Base-by-base conservation (phyloP, 1,140 invertebrate genomes). In the Apolygus lucorum region DNA sequence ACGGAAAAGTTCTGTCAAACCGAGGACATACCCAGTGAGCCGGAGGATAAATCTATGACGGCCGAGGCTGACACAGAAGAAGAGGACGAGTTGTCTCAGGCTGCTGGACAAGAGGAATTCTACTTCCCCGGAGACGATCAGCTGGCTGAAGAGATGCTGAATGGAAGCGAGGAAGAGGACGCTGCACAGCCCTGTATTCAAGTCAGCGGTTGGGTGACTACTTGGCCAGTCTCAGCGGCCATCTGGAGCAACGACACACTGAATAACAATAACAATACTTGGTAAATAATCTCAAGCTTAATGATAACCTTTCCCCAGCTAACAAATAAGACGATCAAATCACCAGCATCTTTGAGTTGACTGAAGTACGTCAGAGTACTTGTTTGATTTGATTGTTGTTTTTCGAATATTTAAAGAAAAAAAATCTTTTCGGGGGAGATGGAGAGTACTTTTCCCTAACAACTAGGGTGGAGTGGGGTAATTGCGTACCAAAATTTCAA, bases 1-100 rank as follows among this genome's bases (percentile, higher is more conserved):
- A 83, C 82, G 71, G 83, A 85, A 74, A 84, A 84, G 71, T 82
- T 80, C 71, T 81, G 83, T 62, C 84, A 85, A 76, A 85, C 84
- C 1, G 83, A 84, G 63, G 81, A 82, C 14, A 27, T 70, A 78
- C 65, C 74, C 76, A 67, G 78, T 49, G 75, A 74, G 71, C 70
- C 49, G 54, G 76, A 77, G 52, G 75, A 78, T 71, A 73, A 72
- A 17, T 72, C 76, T 69, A 70, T 72, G 52, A 73, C 69, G 21
- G 72, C 69, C 11, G 68, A 71, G 21, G 63, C 28, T 25, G 73
- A 75, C 24, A 52, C 69, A 68, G 13, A 34, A 17, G 8, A 14
- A 17, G 17, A 13, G 17, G 22, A 34, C 2, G 24, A 25, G 34
- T 8, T 25, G 13, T 13, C 13, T 24, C 2, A 34, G 63, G 2